Conservation (phyloP, 2,888 invertebrate genomes). For the Tachina fera region DNA sequence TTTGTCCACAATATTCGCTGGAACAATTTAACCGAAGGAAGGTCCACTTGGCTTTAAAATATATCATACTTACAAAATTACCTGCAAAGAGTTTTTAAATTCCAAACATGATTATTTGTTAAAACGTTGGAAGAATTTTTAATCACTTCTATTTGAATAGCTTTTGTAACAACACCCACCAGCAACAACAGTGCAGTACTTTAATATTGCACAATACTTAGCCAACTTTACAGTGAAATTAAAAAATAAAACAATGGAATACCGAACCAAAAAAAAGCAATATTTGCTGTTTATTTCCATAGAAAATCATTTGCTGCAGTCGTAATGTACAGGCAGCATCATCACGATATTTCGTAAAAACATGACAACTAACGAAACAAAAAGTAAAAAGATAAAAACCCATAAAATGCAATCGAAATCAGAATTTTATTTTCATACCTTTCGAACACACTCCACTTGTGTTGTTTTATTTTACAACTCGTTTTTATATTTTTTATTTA, state of each 20-base stretch:
- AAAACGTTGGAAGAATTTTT: constrained; percentile 63
- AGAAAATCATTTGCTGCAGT: constrained; percentile 46
- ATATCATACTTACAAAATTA: constrained; percentile 30
- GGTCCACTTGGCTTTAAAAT: constrained; percentile 11
- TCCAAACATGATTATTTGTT: constrained; percentile 59
- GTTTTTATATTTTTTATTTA: neutral
- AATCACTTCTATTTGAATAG: constrained; percentile 53
- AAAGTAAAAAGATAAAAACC: constrained; percentile 4
- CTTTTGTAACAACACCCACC: constrained; percentile 31
- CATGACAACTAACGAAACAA: constrained; percentile 37
- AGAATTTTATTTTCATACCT: constrained; percentile 44
- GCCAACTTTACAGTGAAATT: constrained; percentile 42
- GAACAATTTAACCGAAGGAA: constrained; percentile 11
- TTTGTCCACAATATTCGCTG: constrained; percentile 41
- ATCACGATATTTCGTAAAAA: constrained; percentile 38
- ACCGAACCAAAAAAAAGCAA: constrained; percentile 24
- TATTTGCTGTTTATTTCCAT: constrained; percentile 57
- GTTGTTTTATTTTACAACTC: constrained; percentile 41
- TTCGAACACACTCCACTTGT: neutral
- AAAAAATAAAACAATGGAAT: neutral
- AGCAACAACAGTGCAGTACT: neutral
- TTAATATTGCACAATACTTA: constrained; percentile 32
- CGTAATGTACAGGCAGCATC: neutral
- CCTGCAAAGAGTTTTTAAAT: constrained; percentile 55
- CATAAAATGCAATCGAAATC: constrained; percentile 31